These are phyloP conservation scores for Serinus canaria DNA, from an alignment of 2,113 vertebrate species.

Conservation along the genomic window DNA sequence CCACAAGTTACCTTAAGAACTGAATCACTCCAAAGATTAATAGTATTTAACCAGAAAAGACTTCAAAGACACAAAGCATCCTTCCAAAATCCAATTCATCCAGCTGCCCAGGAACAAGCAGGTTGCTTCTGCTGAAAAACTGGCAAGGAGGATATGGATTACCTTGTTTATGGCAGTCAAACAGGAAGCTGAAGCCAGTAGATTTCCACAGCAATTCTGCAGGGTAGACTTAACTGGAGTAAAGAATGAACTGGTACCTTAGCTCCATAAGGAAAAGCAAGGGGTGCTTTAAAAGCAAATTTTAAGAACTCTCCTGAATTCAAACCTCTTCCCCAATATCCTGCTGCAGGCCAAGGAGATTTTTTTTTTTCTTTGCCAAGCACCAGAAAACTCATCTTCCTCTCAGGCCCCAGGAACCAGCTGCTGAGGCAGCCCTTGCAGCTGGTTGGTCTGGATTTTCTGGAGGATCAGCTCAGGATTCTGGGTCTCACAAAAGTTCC, in stretches of 20 bases:
- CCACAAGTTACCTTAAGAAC: constrained; percentile 64
- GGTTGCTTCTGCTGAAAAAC: constrained; percentile 16
- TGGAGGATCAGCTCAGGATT: not conserved
- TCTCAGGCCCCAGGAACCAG: not conserved
- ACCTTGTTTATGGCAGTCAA: not conserved
- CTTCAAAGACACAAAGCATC: constrained; percentile 51
- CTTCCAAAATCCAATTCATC: constrained; percentile 32
- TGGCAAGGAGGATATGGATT: not conserved
- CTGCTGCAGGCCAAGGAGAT: not conserved
- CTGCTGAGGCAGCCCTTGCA: not conserved
- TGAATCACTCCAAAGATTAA: constrained; percentile 34
- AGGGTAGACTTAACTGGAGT: not conserved
- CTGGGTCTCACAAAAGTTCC: not conserved
- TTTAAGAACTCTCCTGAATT: not conserved
- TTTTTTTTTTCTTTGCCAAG: not conserved
- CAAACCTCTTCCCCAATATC: not conserved
- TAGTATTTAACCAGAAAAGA: constrained; percentile 31
- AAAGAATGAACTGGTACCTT: not conserved
- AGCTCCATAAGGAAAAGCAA: not conserved
- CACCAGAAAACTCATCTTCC: not conserved
- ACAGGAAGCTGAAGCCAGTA: not conserved
- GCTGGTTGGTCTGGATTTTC: not conserved
- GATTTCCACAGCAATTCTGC: not conserved
- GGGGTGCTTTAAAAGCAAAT: not conserved
- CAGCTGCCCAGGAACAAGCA: not conserved